Percentiles rank a stretch among this genome's conserved stretches.
Evolutionary conservation across 2,113 vertebrate species (phyloP).

Genomic region (Heloderma charlesbogerti): DNA sequence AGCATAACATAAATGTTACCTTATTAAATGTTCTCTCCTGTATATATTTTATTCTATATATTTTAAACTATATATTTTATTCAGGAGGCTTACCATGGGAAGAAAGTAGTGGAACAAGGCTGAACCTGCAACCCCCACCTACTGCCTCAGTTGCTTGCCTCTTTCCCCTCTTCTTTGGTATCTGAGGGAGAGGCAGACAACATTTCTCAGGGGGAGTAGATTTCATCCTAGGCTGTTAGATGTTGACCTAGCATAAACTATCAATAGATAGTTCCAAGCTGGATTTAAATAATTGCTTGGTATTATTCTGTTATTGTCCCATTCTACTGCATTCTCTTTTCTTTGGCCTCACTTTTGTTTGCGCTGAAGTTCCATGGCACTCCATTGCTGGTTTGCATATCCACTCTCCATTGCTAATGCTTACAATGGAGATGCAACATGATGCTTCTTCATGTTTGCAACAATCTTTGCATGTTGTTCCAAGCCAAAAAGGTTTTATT

Average conservation of each 20-base stretch:
- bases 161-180: background rate
- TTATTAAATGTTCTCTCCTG: background rate
- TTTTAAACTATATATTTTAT: too few species aligned
- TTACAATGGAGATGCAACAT: conserved; percentile 25
- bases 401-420: background rate
- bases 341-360: background rate
- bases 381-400: conserved; percentile 49
- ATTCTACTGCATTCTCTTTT: background rate
- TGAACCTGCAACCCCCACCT: background rate
- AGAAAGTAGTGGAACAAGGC: background rate
- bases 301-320: background rate
- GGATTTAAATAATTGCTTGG: background rate
- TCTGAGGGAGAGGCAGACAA: background rate
- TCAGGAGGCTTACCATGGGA: background rate
- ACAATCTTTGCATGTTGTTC: conserved; percentile 50
- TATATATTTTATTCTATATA: too few species aligned
- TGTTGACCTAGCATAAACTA: background rate
- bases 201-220: background rate
- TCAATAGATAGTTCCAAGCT: background rate
- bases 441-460: conserved; percentile 39
- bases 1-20: background rate
- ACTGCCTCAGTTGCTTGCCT: background rate
- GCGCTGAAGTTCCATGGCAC: conserved; percentile 23
- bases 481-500: background rate
- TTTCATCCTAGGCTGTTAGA: background rate